Evolutionary conservation across 2,113 vertebrate genomes (phyloP), one percentile per base, ranked within the genome.

Genomic region (Atractosteus spatula): DNA sequence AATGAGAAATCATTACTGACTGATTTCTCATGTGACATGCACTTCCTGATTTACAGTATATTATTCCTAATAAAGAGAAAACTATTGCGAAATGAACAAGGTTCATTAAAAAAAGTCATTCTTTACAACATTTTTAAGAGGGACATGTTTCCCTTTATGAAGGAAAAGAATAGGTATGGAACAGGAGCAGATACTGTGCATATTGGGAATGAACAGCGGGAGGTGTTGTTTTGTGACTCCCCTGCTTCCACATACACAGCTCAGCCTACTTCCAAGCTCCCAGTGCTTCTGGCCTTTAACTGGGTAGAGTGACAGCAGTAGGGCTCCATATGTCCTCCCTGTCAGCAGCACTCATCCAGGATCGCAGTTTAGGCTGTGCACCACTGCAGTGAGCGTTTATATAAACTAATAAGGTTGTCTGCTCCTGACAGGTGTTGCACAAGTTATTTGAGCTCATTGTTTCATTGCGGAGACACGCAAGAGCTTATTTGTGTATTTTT

Each of bases 311-410:
- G 51, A 72, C 59, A 64, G 75, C 11, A 3, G 3, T 0, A 0
- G 10, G 65, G 67, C 67, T 63, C 73, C 73, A 70, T 74, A 74
- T 70, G 73, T 57, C 62, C 47, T n/a, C 42, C n/a, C 61, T 14
- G 67, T 55, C 54, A 65, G 47, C 51, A 4, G 73, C 45, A 51
- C 7, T 14, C 66, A 29, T 64, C n/a, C 62, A 71, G 55, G 12
- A 54, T 61, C 62, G 42, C 17, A n/a, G n/a, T 59, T 59, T 16
- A 59, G 11, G 14, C 29, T 55, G 13, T 51, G 17, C 7, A 45
- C 29, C 54, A 17, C 51, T 17, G 41, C 7, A 47, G 3, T 41
- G 59, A 42, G 47, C 41, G 43, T 56, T 55, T 59, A 43, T 6
- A 57, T 6, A 29, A 3, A 10, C 41, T 64, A 64, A 74, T 56